Evolutionary conservation across 2,888 invertebrate genomes (phyloP), one percentile per base, ranked within the genome.

Genomic region (Lepidochrysops patricia): DNA sequence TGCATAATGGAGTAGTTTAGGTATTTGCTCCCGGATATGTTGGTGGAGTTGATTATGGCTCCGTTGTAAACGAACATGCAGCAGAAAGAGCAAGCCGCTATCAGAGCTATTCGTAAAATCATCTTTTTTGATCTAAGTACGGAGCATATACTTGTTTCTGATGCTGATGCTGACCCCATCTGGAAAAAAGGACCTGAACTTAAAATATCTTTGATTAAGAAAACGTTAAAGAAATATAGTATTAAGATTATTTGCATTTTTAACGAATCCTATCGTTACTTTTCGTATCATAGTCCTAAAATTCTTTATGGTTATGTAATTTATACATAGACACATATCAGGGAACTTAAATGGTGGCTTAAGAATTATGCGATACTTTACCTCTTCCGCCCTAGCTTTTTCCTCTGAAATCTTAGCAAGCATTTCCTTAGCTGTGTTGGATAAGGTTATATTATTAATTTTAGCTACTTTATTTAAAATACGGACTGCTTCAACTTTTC

Each of bases 11-110:
- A 93, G 76, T 94, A 95, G 82, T 95, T 96, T 25, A 94, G 72
- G 77, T 95, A 95, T 73, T 93, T 93, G 79, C 95, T 92, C 15
- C 95, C 95, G 37, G 91, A 91, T 56, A 96, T 83, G 19, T 91
- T 90, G n/a, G 94, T 93, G 0, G 95, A 92, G 82, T 94, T 94
- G 64, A 96, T 84, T 35, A 94, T 93, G 57, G 95, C 82, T 0
- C 96, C 96, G 70, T 93, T 95, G 79, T 93, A 95, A 9, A 96
- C 92, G 68, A 96, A 93, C 7, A 93, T 92, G 73, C 92, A 92
- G 58, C 94, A 93, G 62, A 94, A 90, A 92, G 95, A 95, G 75
- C 93, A 93, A 62, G 72, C 78, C 0, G 86, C 78, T 37, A 84
- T 81, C 82, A 91, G 65, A 0, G 74, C 71, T 57, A 85, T 71